Evolutionary conservation across 1,140 invertebrate genomes (phyloP).

Genomic region (Orchestia grillus): DNA sequence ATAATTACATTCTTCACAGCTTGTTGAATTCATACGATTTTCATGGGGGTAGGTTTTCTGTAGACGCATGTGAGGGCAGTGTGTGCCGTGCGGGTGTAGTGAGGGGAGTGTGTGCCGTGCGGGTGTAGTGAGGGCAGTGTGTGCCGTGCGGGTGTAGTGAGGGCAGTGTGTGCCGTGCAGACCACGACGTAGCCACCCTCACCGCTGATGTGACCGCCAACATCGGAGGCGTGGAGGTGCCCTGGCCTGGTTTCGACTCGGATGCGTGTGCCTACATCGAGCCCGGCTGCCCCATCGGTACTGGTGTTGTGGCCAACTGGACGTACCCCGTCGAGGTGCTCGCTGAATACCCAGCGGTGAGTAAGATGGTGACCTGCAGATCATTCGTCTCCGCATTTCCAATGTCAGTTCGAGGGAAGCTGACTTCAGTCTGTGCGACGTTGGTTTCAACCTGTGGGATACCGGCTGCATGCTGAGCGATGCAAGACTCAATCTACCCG

Average conservation of each 20-base stretch:
- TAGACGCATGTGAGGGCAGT: no score
- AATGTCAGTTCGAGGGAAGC: no score
- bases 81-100: no score
- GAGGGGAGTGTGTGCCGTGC: no score
- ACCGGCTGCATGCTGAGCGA: background rate
- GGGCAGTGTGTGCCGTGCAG: background rate
- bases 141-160: background rate
- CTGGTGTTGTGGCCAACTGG: background rate
- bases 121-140: background rate
- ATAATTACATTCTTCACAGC: no score
- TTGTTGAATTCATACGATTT: no score
- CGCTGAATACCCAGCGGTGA: background rate
- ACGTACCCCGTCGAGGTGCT: constrained; percentile 4
- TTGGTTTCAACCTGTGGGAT: background rate
- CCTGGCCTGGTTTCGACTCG: constrained; percentile 4
- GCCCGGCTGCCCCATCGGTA: background rate
- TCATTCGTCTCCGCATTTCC: no score
- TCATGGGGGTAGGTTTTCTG: no score
- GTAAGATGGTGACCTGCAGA: background rate
- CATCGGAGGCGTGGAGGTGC: background rate
- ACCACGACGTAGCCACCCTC: background rate
- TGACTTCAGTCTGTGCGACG: background rate
- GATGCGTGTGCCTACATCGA: constrained; percentile 9
- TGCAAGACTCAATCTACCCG: background rate
- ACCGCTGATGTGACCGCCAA: background rate